Evolutionary conservation across 2,113 vertebrate species (phyloP).

Genomic region (Anhinga anhinga): DNA sequence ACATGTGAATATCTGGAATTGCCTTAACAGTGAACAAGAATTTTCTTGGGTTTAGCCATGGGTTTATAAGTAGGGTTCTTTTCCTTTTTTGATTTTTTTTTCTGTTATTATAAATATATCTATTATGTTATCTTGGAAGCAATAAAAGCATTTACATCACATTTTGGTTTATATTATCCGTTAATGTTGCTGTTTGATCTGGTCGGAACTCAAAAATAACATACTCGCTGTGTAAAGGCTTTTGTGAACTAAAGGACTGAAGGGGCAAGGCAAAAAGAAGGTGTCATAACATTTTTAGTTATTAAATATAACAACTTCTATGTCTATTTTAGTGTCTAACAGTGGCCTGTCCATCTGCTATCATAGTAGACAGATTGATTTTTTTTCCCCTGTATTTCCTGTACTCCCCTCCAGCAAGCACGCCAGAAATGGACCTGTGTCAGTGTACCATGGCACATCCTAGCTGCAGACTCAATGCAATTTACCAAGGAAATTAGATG

Average conservation of each 20-base stretch:
- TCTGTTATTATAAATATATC: not conserved
- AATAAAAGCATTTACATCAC: not conserved
- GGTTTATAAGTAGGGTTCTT: not conserved
- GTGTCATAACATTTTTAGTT: not conserved
- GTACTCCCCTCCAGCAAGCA: not conserved
- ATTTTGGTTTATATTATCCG: not conserved
- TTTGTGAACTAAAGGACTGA: not conserved
- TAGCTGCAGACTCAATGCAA: not conserved
- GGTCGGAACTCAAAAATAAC: not conserved
- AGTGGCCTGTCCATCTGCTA: not conserved
- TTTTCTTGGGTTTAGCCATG: not conserved
- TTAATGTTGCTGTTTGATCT: not conserved
- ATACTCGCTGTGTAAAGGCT: not conserved
- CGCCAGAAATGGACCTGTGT: not conserved
- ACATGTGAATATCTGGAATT: constrained; percentile 29
- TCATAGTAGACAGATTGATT: not conserved
- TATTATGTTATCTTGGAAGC: not conserved
- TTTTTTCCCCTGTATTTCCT: not conserved
- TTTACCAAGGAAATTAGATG: not conserved
- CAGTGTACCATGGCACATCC: not conserved
- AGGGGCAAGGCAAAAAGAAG: not conserved
- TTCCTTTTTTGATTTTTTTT: not conserved
- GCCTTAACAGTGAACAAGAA: not conserved
- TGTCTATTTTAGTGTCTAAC: not conserved
- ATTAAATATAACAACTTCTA: not conserved